Evolutionary conservation across 2,888 invertebrate species (phyloP), one percentile per base, ranked within the genome.

Genomic region (Drosophila paracracens): DNA sequence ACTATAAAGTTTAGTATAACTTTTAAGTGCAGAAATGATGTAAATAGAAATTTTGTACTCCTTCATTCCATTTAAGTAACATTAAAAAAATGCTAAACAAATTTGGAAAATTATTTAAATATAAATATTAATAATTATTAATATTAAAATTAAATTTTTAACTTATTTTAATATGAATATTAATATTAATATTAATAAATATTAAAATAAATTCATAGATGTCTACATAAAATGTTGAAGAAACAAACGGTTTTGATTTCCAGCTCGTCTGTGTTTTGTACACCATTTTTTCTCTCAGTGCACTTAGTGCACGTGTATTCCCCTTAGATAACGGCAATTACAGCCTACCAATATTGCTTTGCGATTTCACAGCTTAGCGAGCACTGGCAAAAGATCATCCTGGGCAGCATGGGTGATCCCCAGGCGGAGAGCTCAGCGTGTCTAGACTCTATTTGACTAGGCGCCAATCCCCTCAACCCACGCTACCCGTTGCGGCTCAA

Each of bases 391-490:
- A 33, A 40, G 71, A 70, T 65, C 64, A 61, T 54, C 51, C 46
- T 40, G 48, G 56, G 36, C 36, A 7, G 13, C 18, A 27, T 29
- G 25, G 21, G 40, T 35, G 76, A 76, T 70, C 60, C 76, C 63
- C 60, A 48, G n/a, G 35, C 70, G 16, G 54, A 61, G 33, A 60
- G 10, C 61, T 31, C 51, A 48, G 56, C 25, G 43, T 71, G 76
- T 72, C 81, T 80, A 72, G 78, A 76, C 76, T 59, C 48, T 48
- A 64, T 59, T 69, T 68, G 52, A 52, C 48, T 29, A 33, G n/a
- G 46, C 31, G 53, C n/a, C 43, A 16, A 16, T 25, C 33, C 18
- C 16, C 2, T 5, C 33, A 21, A 11, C 16, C 1, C 16, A 4
- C n/a, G 5, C 11, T 43, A 2, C 5, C 21, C 31, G 35, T 51